Base-by-base conservation (phyloP, 1,140 invertebrate genomes). In the Bombus pascuorum region DNA sequence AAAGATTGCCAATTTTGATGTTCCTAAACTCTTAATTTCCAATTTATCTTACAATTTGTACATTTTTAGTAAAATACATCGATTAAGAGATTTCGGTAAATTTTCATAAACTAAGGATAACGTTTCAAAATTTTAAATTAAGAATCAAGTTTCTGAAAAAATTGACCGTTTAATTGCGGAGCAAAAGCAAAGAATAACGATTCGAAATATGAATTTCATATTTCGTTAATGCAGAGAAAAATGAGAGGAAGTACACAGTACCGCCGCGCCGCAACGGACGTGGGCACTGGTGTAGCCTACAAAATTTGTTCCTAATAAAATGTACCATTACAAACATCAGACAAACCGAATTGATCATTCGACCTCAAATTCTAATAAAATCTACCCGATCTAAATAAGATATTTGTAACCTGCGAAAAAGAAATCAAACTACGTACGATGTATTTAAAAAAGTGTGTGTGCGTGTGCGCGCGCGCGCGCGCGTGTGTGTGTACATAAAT, bases 251-350 rank as follows among this genome's bases (percentile, higher is more conserved):
- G 80, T 53, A n/a, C 39, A 73, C 9, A 28, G 22, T 28, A 81
- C 34, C 18, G 47, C 18, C 18, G 18, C 73, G 25, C 8, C 53
- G 28, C 39, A 73, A 81, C 70, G 80, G 70, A 81, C 47, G 53
- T 73, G n/a, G 39, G 28, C 80, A 81, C 80, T 73, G 80, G 70
- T 81, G 80, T 81, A 73, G 80, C 72, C 53, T 22, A 42, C 53
- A 28, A 59, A 81, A 62, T 73, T 81, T n/a, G 37, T n/a, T 12
- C 32, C 18, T 2, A 28, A 59, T 39, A 59, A 44, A 62, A 32
- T 42, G 2, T 25, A 22, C 10, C n/a, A n/a, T 37, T 15, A 15
- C 5, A 57, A 18, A 25, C 22, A 68, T 47, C n/a, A 6, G 34
- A 39, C 25, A n/a, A n/a, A 9, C 12, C 32, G 6, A 68, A 22